phyloP scores from a whole-genome alignment of 2,888 invertebrate species.

The Beris morrisii region DNA sequence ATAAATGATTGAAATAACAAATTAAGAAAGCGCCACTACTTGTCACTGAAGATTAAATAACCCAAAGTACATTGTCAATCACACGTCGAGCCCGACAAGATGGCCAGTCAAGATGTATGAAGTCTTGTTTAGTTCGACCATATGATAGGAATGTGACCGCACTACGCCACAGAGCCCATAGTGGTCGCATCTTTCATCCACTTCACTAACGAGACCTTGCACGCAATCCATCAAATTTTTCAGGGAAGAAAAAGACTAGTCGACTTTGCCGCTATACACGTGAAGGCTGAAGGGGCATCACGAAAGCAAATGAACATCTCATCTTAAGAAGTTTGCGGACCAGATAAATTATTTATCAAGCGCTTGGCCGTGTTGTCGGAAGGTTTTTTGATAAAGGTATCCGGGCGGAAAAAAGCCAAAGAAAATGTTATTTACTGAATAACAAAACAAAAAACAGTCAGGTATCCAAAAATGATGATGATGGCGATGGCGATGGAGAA shows the following conservation, averaged over 20 bases:
- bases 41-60: slow-evolving; percentile 19
- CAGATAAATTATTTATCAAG: slow-evolving; percentile 24
- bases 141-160: too few relatives aligned
- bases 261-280: background rate
- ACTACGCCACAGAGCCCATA: slow-evolving; percentile 2
- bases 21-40: slow-evolving; percentile 21
- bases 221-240: slow-evolving; percentile 25
- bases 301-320: slow-evolving; percentile 4
- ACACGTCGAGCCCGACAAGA: slow-evolving; percentile 6
- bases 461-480: too few relatives aligned
- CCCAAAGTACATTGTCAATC: slow-evolving; percentile 26
- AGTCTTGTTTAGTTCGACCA: too few relatives aligned
- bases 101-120: too few relatives aligned
- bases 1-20: slow-evolving; percentile 26
- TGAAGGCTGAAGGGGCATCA: too few relatives aligned
- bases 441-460: too few relatives aligned
- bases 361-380: background rate
- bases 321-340: slow-evolving; percentile 9
- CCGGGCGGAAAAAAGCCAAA: too few relatives aligned
- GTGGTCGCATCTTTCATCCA: background rate
- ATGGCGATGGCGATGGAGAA: too few relatives aligned
- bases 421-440: too few relatives aligned
- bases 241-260: slow-evolving; percentile 13
- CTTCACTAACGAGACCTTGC: slow-evolving; percentile 12
- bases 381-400: too few relatives aligned